Base-by-base conservation (phyloP, 2,113 vertebrate genomes). In the Struthidea cinerea region DNA sequence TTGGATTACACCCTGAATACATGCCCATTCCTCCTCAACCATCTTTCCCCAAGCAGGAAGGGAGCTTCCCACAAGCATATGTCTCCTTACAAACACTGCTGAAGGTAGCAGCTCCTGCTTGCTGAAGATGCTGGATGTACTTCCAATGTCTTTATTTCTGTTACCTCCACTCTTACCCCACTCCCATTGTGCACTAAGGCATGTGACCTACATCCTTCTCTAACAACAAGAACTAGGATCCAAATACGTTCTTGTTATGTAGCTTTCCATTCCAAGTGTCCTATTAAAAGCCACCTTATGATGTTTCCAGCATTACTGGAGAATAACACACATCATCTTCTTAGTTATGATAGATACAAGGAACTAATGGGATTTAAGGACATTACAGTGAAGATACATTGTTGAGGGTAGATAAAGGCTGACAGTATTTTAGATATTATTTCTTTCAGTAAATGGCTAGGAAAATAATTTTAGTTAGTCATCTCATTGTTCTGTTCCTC, bases 311-410 rank as follows among this genome's bases (percentile, higher is more conserved):
- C 41, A 67, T 27, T 88, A 60, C 50, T 93, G 83, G 67, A 86
- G 42, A 84, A 44, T 53, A 82, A 33, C 60, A 80, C 33, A 56
- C 65, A 17, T 53, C 50, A 64, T 26, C 69, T 67, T 67, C 68
- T 18, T 37, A 90, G 57, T 35, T 60, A 71, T 16, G 6, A 46
- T 4, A 59, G 37, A n/a, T 69, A 56, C 37, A 57, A 94, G 30
- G 89, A 95, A 65, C 24, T 73, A 95, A 95, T 68, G 67, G 71
- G 50, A 78, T 89, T 94, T 92, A 90, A 93, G 85, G 16, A 49
- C 18, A 60, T 41, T 70, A 52, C 69, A 94, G 30, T 89, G 55
- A 93, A 74, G 46, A 88, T 69, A 78, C 56, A 90, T 82, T 52
- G 67, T 33, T 91, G 84, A 73, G 21, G 30, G 35, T 73, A 95